Evolutionary conservation across 2,888 invertebrate genomes (phyloP), one percentile per base, ranked within the genome.

Genomic region (Zele albiditarsus): DNA sequence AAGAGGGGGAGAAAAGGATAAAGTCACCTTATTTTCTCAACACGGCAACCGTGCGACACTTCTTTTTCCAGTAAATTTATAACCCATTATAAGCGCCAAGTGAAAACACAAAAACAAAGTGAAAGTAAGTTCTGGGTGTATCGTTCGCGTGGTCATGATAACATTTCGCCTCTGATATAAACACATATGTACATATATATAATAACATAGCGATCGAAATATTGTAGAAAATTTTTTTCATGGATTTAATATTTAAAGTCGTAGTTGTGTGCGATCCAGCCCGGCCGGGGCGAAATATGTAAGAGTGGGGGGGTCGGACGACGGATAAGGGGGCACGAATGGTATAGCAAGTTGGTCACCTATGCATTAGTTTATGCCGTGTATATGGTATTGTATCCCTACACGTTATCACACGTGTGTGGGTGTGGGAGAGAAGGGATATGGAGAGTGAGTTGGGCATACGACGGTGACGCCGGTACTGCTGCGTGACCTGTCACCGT

Each of bases 401-500:
- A 23, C 58, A 60, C 42, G 53, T 58, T 27, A 66, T 4, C 58
- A 63, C 73, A 58, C 63, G 60, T 74, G 67, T n/a, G 20, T 66
- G 68, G 70, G 73, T 74, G 66, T 69, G 70, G 69, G 69, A 16
- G 49, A 6, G 27, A n/a, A 46, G 31, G 60, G 49, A 4, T 63
- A 28, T 49, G 33, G 23, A 66, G 33, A 73, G 63, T 27, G 28
- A 33, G 63, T 10, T 20, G 63, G 38, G 16, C 46, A 57, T 27
- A 69, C 68, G 63, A 74, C 63, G 69, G 74, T 74, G 74, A 74
- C 74, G 74, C 70, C 70, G 83, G 81, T 79, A 81, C 82, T 77
- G 78, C 86, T 88, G 88, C 89, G 89, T 88, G 89, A 89, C 89
- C 86, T 88, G 89, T 89, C 88, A 87, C 87, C 87, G 88, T 88